A percentile compares a stretch with the other conserved stretches of the same genome.
These are phyloP conservation scores for Eulemur coronatus DNA, from an alignment of 2,797 vertebrate genomes.

Conservation along the genomic window DNA sequence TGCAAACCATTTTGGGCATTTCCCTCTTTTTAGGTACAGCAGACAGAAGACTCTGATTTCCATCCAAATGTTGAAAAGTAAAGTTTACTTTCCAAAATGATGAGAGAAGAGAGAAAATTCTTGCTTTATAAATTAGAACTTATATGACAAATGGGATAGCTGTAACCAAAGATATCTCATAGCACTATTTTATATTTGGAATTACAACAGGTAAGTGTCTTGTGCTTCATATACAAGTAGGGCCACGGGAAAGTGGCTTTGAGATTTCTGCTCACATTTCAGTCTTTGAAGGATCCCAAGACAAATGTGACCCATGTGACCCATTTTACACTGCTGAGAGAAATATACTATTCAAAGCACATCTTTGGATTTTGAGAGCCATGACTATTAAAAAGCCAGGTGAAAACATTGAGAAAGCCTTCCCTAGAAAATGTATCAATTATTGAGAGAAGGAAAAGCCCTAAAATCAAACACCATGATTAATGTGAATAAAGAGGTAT, in stretches of 20 bases:
- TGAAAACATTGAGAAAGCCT: constrained; percentile 60
- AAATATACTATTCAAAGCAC: constrained; percentile 33
- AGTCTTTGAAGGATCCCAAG: constrained; percentile 44
- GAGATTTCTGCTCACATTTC: constrained; percentile 43
- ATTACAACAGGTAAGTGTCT: background rate
- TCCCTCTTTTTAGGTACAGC: background rate
- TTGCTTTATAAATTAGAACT: background rate
- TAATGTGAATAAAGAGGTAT: constrained; percentile 63
- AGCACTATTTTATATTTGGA: background rate
- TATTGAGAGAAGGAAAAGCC: constrained; percentile 8
- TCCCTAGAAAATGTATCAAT: background rate
- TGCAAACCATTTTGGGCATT: background rate
- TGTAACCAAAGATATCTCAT: background rate
- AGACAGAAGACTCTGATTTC: background rate
- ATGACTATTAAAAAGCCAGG: background rate
- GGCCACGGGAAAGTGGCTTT: background rate
- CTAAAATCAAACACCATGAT: background rate
- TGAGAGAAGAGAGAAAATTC: background rate
- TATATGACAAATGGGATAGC: background rate
- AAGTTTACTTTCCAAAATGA: background rate
- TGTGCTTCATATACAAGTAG: background rate
- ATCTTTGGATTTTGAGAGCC: background rate
- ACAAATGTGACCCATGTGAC: constrained; percentile 26
- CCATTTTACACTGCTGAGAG: constrained; percentile 42
- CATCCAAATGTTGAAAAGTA: background rate